These are phyloP conservation scores for Entomyzon cyanotis DNA, from an alignment of 2,113 vertebrate genomes.

Conservation along the genomic window DNA sequence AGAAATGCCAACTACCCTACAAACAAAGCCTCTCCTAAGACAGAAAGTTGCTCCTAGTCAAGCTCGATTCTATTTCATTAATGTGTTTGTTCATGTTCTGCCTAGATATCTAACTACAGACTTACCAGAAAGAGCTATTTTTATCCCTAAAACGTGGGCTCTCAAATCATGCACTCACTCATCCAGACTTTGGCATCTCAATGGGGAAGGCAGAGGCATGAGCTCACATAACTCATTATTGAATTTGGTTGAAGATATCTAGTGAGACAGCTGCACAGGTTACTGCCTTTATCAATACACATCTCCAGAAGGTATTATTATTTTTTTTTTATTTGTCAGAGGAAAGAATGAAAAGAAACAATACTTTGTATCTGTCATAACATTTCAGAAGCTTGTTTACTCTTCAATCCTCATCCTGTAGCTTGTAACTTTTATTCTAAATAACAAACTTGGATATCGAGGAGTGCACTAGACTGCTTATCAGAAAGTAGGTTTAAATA, in stretches of 20 bases:
- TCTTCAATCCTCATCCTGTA: background rate
- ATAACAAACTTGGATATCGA: background rate
- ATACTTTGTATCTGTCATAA: background rate
- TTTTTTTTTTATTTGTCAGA: background rate
- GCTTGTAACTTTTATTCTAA: background rate
- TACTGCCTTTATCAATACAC: background rate
- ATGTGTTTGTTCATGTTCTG: background rate
- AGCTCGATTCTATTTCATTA: background rate
- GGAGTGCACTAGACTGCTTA: background rate
- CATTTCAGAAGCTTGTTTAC: background rate
- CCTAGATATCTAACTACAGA: background rate
- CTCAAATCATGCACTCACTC: background rate
- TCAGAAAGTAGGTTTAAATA: background rate
- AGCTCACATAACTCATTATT: background rate
- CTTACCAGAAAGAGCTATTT: background rate
- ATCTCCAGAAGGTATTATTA: background rate
- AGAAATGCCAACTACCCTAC: background rate
- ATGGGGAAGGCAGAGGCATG: background rate
- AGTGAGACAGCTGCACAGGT: background rate
- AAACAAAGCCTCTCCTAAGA: background rate
- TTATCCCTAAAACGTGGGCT: background rate
- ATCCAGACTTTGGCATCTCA: background rate
- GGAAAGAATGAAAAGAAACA: background rate
- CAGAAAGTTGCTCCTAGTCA: background rate
- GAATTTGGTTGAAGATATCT: background rate